These are phyloP conservation scores for Scaptomyza hsui DNA, from an alignment of 1,140 invertebrate species.

Conservation along the genomic window DNA sequence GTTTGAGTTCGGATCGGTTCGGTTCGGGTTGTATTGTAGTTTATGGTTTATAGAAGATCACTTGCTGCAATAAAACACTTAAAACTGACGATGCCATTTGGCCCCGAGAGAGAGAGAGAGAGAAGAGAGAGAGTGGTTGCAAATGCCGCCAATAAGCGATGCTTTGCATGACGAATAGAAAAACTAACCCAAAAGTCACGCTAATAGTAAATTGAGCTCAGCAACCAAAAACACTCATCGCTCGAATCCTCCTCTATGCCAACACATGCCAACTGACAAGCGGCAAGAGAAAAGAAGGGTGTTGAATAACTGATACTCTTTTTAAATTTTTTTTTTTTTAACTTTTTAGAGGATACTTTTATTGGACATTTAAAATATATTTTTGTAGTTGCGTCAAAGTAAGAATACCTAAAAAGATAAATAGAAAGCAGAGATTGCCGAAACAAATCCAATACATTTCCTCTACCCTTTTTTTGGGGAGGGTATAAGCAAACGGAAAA, in stretches of 20 bases:
- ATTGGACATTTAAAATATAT: too few relatives aligned
- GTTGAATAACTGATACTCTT: neutral
- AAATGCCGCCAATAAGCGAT: constrained; percentile 63
- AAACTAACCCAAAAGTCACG: constrained; percentile 82
- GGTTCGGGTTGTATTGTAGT: constrained; percentile 31
- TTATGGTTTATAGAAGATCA: constrained; percentile 71
- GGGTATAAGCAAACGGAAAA: constrained; percentile 14
- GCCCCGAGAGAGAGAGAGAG: constrained; percentile 41
- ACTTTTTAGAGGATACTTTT: too few relatives aligned
- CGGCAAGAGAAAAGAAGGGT: neutral
- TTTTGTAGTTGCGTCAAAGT: neutral
- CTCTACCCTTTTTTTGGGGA: neutral
- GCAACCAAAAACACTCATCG: constrained; percentile 42
- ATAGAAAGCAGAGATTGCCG: too few relatives aligned
- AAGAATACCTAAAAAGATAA: neutral
- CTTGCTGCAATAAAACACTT: constrained; percentile 78
- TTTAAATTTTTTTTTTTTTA: too few relatives aligned
- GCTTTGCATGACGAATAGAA: constrained; percentile 81
- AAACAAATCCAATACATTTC: too few relatives aligned
- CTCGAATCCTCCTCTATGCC: constrained; percentile 56
- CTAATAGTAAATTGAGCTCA: constrained; percentile 78
- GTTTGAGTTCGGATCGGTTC: too few relatives aligned
- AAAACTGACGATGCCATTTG: constrained; percentile 55
- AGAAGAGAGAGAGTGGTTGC: neutral
- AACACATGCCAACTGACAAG: constrained; percentile 49